Percentiles rank a stretch among this genome's conserved stretches.
phyloP scores from a whole-genome alignment of 2,888 invertebrate species.

The Neoaliturus tenellus region DNA sequence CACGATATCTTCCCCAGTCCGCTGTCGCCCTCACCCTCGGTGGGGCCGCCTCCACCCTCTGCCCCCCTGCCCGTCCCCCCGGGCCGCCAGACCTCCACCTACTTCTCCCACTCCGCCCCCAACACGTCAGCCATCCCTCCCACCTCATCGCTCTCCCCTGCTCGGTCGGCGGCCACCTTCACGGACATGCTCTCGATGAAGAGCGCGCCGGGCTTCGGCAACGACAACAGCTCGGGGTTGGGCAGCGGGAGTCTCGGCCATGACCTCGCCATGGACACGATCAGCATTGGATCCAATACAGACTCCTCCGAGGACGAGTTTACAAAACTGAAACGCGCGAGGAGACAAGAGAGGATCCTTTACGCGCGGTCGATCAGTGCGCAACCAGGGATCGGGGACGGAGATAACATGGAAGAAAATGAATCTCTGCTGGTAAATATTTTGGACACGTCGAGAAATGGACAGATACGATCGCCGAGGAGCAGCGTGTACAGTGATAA shows the following conservation, averaged over 20 bases:
- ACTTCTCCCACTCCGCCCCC: slow-evolving; percentile 63
- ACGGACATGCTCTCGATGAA: slow-evolving; percentile 65
- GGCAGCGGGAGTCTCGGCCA: slow-evolving; percentile 61
- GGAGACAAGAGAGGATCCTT: slow-evolving; percentile 64
- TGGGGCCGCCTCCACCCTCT: slow-evolving; percentile 76
- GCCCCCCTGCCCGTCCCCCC: slow-evolving; percentile 74
- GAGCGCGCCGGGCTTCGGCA: slow-evolving; percentile 56
- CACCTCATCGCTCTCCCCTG: slow-evolving; percentile 62
- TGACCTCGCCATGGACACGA: slow-evolving; percentile 61
- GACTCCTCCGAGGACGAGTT: slow-evolving; percentile 67
- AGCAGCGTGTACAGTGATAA: slow-evolving; percentile 42
- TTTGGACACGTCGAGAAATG: slow-evolving; percentile 56
- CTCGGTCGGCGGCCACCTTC: slow-evolving; percentile 63
- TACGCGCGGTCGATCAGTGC: slow-evolving; percentile 65
- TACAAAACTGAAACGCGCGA: slow-evolving; percentile 64
- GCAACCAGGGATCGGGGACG: slow-evolving; percentile 58
- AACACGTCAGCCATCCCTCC: slow-evolving; percentile 58
- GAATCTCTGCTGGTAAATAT: slow-evolving; percentile 62
- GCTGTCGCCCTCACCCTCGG: not conserved
- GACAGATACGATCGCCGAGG: slow-evolving; percentile 55
- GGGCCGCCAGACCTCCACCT: slow-evolving; percentile 50
- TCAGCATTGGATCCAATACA: slow-evolving; percentile 65
- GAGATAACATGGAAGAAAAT: slow-evolving; percentile 54
- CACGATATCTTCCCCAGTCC: slow-evolving; percentile 63
- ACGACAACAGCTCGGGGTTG: slow-evolving; percentile 63